A percentile compares a stretch with the other conserved stretches of the same genome.
phyloP scores from a whole-genome alignment of 2,797 vertebrate genomes.

The Pantherophis vulpinus region DNA sequence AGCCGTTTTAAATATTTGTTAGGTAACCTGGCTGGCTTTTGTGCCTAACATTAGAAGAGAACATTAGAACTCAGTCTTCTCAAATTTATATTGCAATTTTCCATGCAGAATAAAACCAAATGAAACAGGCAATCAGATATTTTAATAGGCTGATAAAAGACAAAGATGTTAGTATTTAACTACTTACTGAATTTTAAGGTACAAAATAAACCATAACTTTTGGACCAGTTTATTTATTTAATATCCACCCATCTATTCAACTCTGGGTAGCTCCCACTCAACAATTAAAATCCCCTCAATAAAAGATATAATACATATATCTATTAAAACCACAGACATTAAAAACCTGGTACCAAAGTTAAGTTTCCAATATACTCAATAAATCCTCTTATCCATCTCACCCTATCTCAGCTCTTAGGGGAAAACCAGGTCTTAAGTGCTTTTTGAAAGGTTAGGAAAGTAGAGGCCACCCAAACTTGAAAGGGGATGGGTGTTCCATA shows the following conservation, averaged over 20 bases:
- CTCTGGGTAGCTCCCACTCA: neutral
- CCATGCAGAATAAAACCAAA: neutral
- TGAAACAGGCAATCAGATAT: neutral
- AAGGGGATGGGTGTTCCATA: neutral
- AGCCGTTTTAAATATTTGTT: neutral
- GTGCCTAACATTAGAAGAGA: neutral
- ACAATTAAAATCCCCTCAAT: neutral
- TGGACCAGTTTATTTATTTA: neutral
- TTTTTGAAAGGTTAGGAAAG: neutral
- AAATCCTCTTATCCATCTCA: neutral
- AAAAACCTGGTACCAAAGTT: neutral
- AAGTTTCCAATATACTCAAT: neutral
- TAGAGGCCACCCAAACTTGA: neutral
- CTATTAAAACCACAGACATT: neutral
- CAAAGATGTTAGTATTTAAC: neutral
- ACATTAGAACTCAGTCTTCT: neutral
- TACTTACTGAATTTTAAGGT: neutral
- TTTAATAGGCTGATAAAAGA: neutral
- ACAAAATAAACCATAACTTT: neutral
- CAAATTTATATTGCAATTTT: neutral
- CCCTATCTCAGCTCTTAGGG: neutral
- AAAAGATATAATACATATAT: neutral
- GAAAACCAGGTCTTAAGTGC: neutral
- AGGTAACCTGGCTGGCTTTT: neutral
- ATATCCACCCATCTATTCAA: neutral